phyloP scores from a whole-genome alignment of 2,888 invertebrate species.

The Hololepta plana region DNA sequence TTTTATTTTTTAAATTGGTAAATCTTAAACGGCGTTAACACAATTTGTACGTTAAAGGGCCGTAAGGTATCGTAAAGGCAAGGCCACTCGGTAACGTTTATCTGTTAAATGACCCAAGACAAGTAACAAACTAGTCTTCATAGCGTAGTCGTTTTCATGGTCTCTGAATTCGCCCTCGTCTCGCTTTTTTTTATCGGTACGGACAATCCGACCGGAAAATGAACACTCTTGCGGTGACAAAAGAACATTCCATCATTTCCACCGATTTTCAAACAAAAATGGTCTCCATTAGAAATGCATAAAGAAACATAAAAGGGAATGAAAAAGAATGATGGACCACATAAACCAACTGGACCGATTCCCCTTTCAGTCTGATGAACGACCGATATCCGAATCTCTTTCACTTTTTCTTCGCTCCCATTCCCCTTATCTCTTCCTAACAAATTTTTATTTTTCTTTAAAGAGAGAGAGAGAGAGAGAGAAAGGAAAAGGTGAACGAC shows the following conservation, averaged over 20 bases:
- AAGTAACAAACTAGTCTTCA: slow-evolving; percentile 25
- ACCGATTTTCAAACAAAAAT: slow-evolving; percentile 22
- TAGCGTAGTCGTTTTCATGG: slow-evolving; percentile 24
- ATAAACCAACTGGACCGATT: too few species aligned
- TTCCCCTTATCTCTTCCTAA: too few species aligned
- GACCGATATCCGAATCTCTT: slow-evolving; percentile 4
- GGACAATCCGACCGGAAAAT: slow-evolving; percentile 31
- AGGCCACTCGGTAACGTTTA: slow-evolving; percentile 27
- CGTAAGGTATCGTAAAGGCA: slow-evolving; percentile 27
- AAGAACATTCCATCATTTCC: slow-evolving; percentile 32
- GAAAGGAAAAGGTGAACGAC: too few species aligned
- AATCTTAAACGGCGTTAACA: slow-evolving; percentile 13
- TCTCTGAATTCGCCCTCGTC: slow-evolving; percentile 15
- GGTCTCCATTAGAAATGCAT: slow-evolving; percentile 26
- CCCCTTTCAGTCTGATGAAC: slow-evolving; percentile 10
- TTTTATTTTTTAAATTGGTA: too few species aligned
- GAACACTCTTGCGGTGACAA: slow-evolving; percentile 31
- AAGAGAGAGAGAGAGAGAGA: too few species aligned
- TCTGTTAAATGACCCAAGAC: slow-evolving; percentile 29
- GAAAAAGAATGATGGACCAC: too few species aligned
- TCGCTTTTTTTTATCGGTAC: slow-evolving; percentile 26
- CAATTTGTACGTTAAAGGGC: slow-evolving; percentile 16
- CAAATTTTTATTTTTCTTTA: too few species aligned
- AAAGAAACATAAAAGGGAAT: slow-evolving; percentile 25
- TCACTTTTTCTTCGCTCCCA: slow-evolving; percentile 5